phyloP scores from a whole-genome alignment of 2,113 vertebrate species.

The Rattus rattus region DNA sequence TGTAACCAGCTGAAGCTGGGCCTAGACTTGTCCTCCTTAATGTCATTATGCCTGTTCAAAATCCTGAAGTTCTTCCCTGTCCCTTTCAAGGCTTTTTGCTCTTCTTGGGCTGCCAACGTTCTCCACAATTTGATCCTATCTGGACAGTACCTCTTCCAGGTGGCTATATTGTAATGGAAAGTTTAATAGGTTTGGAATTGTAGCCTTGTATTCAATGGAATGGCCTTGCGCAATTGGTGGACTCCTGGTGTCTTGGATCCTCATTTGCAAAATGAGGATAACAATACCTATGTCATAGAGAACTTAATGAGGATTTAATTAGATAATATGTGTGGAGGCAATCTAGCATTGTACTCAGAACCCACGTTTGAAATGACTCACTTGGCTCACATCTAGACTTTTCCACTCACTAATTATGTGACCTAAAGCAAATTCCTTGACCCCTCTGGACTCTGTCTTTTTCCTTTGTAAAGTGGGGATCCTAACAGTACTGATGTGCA shows the following conservation, averaged over 20 bases:
- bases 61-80: neutral
- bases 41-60: neutral
- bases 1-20: neutral
- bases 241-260: neutral
- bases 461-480: slow-evolving; percentile 16
- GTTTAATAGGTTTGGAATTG: neutral
- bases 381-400: slow-evolving; percentile 4
- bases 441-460: neutral
- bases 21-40: neutral
- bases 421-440: slow-evolving; percentile 31
- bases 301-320: slow-evolving; percentile 15
- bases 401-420: neutral
- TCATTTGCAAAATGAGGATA: slow-evolving; percentile 11
- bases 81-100: neutral
- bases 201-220: neutral
- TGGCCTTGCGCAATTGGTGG: neutral
- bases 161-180: neutral
- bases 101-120: neutral
- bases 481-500: neutral
- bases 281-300: neutral
- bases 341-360: neutral
- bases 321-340: neutral
- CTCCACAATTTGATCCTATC: neutral
- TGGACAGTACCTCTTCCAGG: neutral
- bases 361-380: neutral